These are phyloP conservation scores for Trachymyrmex cornetzi DNA, from an alignment of 1,140 invertebrate species.

Conservation along the genomic window DNA sequence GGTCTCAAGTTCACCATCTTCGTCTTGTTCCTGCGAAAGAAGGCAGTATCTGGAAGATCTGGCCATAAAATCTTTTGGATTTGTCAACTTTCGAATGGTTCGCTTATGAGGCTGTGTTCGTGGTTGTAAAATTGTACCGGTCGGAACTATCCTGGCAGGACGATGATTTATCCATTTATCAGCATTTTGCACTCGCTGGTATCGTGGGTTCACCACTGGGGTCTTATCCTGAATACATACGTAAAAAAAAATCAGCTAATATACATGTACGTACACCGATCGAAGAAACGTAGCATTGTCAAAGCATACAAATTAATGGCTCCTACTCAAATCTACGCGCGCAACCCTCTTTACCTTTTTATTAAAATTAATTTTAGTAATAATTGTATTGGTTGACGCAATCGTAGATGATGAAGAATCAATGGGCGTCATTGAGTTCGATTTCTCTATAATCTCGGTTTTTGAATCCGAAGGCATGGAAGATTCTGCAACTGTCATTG, in stretches of 20 bases:
- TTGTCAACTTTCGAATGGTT: constrained; percentile 93
- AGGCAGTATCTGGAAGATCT: constrained; percentile 95
- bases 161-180: constrained; percentile 97
- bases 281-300: neutral
- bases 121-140: constrained; percentile 95
- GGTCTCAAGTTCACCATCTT: constrained; percentile 96
- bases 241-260: neutral
- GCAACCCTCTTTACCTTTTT: neutral
- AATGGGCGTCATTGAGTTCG: constrained; percentile 48
- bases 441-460: constrained; percentile 69
- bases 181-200: constrained; percentile 92
- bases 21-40: constrained; percentile 95
- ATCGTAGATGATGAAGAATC: constrained; percentile 15
- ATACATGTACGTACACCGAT: neutral
- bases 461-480: neutral
- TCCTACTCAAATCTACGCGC: constrained; percentile 60
- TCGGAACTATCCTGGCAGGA: constrained; percentile 90
- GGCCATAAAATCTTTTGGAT: constrained; percentile 86
- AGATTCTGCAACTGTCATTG: neutral
- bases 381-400: neutral
- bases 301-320: constrained; percentile 45
- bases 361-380: neutral
- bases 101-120: constrained; percentile 92
- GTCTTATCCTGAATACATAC: constrained; percentile 29
- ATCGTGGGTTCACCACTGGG: constrained; percentile 90